Conservation (phyloP, 2,113 vertebrate genomes). For the Antidorcas marsupialis region DNA sequence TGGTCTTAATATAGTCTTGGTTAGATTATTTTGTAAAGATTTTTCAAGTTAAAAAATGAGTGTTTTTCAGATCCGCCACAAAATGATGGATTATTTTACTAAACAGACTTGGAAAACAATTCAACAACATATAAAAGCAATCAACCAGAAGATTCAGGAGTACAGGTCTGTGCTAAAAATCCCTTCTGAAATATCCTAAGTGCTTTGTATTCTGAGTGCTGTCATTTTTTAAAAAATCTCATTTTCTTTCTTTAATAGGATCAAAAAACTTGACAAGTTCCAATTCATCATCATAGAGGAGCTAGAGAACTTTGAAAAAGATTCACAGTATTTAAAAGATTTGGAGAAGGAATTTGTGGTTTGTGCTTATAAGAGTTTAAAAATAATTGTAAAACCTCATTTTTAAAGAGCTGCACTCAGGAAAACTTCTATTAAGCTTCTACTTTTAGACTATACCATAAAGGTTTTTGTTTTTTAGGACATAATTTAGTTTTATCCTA, state of each 20-base stretch:
- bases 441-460: background rate
- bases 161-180: constrained; percentile 83
- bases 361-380: constrained; percentile 66
- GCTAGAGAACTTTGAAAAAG: constrained; percentile 88
- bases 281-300: constrained; percentile 83
- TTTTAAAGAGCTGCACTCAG: background rate
- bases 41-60: background rate
- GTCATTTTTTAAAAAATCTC: background rate
- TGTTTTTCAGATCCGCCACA: constrained; percentile 74
- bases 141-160: constrained; percentile 82
- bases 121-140: constrained; percentile 84
- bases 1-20: background rate
- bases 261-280: constrained; percentile 84
- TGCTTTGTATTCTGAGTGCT: background rate
- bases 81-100: constrained; percentile 86
- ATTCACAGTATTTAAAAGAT: constrained; percentile 83
- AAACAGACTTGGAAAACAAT: constrained; percentile 84
- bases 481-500: background rate
- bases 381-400: background rate
- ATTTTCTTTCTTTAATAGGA: constrained; percentile 79
- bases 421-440: background rate
- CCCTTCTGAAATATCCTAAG: background rate
- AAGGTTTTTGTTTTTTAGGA: background rate
- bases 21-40: constrained; percentile 7
- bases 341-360: constrained; percentile 92